A percentile compares a stretch with the other conserved stretches of the same genome.
Conservation (phyloP, 2,888 invertebrate genomes). For the Tiliacea aurago region DNA sequence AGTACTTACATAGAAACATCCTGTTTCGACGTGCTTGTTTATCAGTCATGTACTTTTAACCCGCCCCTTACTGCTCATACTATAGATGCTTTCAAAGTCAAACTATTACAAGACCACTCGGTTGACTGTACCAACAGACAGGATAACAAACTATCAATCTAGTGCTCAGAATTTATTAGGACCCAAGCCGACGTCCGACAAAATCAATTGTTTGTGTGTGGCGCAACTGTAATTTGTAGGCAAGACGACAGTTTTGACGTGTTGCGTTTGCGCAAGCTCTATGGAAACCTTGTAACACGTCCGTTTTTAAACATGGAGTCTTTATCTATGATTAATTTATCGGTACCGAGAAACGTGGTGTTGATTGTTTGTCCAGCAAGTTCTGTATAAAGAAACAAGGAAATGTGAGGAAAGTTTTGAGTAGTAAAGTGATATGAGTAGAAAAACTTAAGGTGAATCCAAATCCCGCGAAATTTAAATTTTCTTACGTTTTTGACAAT, state of each 20-base stretch:
- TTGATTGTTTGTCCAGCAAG: background rate
- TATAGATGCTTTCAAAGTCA: background rate
- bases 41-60: too few relatives aligned
- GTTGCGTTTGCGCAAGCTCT: constrained; percentile 45
- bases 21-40: constrained; percentile 2
- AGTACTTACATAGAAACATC: background rate
- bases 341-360: constrained; percentile 20
- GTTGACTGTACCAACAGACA: background rate
- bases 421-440: too few relatives aligned
- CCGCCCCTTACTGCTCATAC: background rate
- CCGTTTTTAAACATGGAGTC: constrained; percentile 26
- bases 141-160: constrained; percentile 44
- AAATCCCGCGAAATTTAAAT: too few relatives aligned
- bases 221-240: constrained; percentile 56
- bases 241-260: constrained; percentile 54
- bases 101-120: background rate
- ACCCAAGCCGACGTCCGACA: constrained; percentile 4
- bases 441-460: too few relatives aligned
- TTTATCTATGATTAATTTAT: constrained; percentile 38
- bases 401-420: constrained; percentile 6
- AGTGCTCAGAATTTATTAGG: constrained; percentile 21
- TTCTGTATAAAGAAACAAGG: constrained; percentile 8
- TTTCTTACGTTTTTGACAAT: too few relatives aligned
- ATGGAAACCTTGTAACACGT: constrained; percentile 37
- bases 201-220: constrained; percentile 25